Conservation (phyloP, 2,797 vertebrate genomes). For the Uromys caudimaculatus region DNA sequence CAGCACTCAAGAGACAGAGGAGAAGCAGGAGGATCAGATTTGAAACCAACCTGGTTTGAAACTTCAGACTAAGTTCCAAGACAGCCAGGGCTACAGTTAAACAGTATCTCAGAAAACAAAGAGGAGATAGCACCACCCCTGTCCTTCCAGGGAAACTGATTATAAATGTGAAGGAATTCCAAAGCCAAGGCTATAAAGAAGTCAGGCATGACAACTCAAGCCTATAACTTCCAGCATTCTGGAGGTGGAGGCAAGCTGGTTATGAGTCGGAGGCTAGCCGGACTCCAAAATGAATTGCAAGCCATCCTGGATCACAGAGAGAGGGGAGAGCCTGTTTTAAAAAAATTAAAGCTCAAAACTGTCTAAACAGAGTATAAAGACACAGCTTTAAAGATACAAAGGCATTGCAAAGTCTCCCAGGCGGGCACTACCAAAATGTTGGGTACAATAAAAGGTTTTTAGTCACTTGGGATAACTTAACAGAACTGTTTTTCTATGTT, state of each 20-base stretch:
- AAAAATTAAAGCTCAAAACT: not conserved
- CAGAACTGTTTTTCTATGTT: not conserved
- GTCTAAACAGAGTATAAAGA: not conserved
- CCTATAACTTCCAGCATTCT: not conserved
- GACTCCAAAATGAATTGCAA: not conserved
- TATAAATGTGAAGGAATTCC: not conserved
- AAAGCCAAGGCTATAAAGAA: not conserved
- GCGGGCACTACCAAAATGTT: not conserved
- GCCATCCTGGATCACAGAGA: not conserved
- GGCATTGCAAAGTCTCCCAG: not conserved
- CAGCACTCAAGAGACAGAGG: not conserved
- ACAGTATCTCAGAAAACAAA: not conserved
- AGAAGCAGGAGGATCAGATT: not conserved
- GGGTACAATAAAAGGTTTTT: not conserved
- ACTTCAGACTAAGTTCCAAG: not conserved
- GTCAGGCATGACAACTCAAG: not conserved
- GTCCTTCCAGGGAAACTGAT: not conserved
- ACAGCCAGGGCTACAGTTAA: not conserved
- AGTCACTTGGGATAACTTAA: not conserved
- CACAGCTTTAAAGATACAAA: conserved; percentile 32
- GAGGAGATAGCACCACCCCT: fast-evolving
- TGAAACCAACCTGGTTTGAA: not conserved
- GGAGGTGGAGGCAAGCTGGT: not conserved
- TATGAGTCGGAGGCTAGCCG: no score
- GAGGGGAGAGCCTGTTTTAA: not conserved